Percentiles rank a stretch among this genome's conserved stretches.
Evolutionary conservation across 2,113 vertebrate genomes (phyloP).

Genomic region (Ictalurus punctatus): DNA sequence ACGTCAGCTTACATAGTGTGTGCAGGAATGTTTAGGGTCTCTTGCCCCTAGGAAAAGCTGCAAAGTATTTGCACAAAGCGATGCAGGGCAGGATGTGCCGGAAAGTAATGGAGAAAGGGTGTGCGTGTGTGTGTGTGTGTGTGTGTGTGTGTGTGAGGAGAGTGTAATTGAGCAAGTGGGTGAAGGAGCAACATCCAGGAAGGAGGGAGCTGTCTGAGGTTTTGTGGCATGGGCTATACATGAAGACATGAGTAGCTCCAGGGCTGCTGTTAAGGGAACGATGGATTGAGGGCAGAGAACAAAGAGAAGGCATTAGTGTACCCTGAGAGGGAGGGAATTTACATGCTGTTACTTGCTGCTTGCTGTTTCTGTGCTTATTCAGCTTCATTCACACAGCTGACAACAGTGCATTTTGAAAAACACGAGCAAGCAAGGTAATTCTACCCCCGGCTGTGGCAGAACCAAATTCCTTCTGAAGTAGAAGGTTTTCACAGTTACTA

Average conservation of each 20-base stretch:
- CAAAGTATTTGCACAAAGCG: conserved; percentile 16
- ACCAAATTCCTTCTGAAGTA: background rate
- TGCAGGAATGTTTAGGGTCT: conserved; percentile 43
- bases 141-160: background rate
- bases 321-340: conserved; percentile 1
- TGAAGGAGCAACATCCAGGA: conserved; percentile 9
- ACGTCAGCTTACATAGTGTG: conserved; percentile 32
- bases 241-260: conserved; percentile 16
- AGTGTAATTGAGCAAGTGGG: background rate
- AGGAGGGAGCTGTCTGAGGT: background rate
- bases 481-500: background rate
- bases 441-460: background rate
- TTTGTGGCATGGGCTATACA: conserved; percentile 21
- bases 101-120: background rate
- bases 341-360: conserved; percentile 26
- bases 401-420: background rate
- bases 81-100: conserved; percentile 2
- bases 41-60: conserved; percentile 24
- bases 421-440: background rate
- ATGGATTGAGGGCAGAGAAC: background rate
- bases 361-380: conserved; percentile 1
- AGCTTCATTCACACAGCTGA: conserved; percentile 16
- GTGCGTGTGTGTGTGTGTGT: background rate
- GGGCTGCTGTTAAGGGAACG: conserved; percentile 30
- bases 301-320: conserved; percentile 2